Evolutionary conservation across 2,113 vertebrate species (phyloP), one percentile per base, ranked within the genome.

Genomic region (Vidua macroura): DNA sequence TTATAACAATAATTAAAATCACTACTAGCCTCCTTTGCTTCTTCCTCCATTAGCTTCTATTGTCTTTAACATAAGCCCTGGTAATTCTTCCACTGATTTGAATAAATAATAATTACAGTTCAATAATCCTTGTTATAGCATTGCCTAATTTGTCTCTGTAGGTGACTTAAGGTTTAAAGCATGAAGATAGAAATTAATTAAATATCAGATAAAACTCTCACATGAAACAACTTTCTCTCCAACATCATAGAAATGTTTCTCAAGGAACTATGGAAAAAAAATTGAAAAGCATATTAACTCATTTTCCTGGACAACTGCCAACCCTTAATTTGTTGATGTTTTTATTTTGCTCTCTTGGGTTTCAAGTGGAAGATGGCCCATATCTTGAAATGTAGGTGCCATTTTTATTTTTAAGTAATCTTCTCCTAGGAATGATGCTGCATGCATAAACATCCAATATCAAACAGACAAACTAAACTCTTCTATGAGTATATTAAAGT

Each of bases 41-140:
- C 76, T 88, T 92, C 69, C 58, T 84, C 69, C 62, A 79, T 94
- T 88, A 92, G 52, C 39, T 95, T 89, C 66, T 86, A 62, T 92
- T 95, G 84, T 91, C 58, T 96, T 89, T 81, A 81, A 74, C 7
- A 28, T 81, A 90, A 94, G 56, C 56, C 22, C 56, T 16, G 10
- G 83, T 92, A 91, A 93, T 92, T 95, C 64, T 91, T 93, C 28
- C 53, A 89, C 69, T 84, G 86, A 82, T 89, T 76, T 59, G 62
- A 92, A 96, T 92, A 95, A 95, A 89, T 95, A 96, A 91, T 92
- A 95, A 95, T 95, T 95, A 91, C 33, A 84, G 83, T 82, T 92
- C 86, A 84, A 60, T 87, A 89, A 93, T 89, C 83, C 80, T 82
- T 86, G 80, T 68, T 93, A 92, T 21, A 82, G 53, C 64, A 87